Base-by-base conservation (phyloP, 2,113 vertebrate genomes). In the Clarias batrachus region DNA sequence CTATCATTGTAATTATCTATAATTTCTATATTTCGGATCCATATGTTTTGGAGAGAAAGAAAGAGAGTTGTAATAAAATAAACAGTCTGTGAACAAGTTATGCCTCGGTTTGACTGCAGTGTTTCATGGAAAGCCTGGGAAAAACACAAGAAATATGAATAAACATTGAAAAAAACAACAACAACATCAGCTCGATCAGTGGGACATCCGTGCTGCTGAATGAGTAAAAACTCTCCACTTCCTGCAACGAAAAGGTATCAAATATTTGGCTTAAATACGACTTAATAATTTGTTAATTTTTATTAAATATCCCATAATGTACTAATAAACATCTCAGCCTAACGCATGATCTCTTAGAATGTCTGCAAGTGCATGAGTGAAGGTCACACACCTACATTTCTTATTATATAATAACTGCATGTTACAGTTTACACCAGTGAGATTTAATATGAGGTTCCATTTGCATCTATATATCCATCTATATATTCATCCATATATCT, bases 211-310 rank as follows among this genome's bases (percentile, higher is more conserved):
- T 56, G 66, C 81, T 74, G 81, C 85, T 84, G 76, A 80, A 86
- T 80, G 81, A 88, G 87, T 12, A 23, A 62, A 83, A 80, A 27
- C 19, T 2, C 6, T 89, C 82, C 86, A 87, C 86, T n/a, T 82
- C 73, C 90, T 84, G 56, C 84, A 85, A 12, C 33, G 66, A 81
- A 88, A 85, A 89, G 88, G 90, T 89, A 86, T 33, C 12, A 21
- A 37, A 8, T 84, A 57, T 57, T 85, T 73, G 57, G 30, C 6
- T 48, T 48, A 48, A 48, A 48, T 48, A 48, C 48, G 48, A 48
- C 48, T 48, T 48, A 48, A 48, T 48, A 48, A 48, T 48, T 48
- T 48, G 48, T 48, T 48, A 0, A 48, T 48, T 48, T 48, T 48
- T 48, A 48, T 48, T 48, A 7, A 48, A 48, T 8, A 48, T 48